A percentile compares a stretch with the other conserved stretches of the same genome.
phyloP scores from a whole-genome alignment of 2,113 vertebrate species.

The Emydura subglobosa region DNA sequence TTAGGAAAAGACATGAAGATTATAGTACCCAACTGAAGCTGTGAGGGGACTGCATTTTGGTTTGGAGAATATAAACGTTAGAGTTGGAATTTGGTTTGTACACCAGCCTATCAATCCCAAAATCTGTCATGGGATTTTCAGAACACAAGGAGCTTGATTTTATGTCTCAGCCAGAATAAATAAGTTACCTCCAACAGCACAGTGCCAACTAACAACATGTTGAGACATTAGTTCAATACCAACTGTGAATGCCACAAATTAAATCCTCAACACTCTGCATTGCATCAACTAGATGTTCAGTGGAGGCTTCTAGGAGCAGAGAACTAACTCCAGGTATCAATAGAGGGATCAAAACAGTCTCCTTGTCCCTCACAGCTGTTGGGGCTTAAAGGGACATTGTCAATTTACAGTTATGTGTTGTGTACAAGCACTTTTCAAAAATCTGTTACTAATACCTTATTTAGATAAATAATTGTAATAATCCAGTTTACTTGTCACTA shows the following conservation, averaged over 20 bases:
- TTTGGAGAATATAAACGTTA: not conserved
- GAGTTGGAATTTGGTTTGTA: not conserved
- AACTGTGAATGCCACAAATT: not conserved
- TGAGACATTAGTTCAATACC: not conserved
- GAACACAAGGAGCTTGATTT: not conserved
- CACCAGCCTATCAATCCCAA: not conserved
- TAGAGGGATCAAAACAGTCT: not conserved
- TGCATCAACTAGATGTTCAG: not conserved
- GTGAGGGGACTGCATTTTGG: not conserved
- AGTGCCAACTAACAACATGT: not conserved
- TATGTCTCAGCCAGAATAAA: not conserved
- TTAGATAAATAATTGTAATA: not conserved
- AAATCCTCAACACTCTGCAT: not conserved
- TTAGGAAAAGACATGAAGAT: not conserved
- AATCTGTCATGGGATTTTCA: not conserved
- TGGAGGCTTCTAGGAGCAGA: not conserved
- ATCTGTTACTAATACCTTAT: not conserved
- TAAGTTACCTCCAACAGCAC: not conserved
- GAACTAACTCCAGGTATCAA: not conserved
- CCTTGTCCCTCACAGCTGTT: not conserved
- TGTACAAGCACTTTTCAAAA: not conserved
- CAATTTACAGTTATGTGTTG: not conserved
- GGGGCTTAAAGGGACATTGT: not conserved
- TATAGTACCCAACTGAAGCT: not conserved
- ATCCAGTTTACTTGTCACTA: not conserved